These are phyloP conservation scores for Pegoplata infirma DNA, from an alignment of 2,888 invertebrate genomes.

Conservation along the genomic window DNA sequence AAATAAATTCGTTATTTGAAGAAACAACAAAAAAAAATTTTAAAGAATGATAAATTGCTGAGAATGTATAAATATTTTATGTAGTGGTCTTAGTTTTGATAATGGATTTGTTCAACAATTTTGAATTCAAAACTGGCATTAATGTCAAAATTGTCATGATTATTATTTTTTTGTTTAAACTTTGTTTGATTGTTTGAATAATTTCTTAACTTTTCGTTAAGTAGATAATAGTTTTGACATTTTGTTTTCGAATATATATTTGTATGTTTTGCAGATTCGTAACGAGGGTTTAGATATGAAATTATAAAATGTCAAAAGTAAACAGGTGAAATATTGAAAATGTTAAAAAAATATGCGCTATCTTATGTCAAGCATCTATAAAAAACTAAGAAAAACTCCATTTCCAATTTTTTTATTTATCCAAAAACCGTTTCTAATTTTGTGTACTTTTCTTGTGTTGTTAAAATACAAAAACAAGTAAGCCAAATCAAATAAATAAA, in stretches of 20 bases:
- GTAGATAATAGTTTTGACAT: background rate
- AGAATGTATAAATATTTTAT: background rate
- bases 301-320: slow-evolving; percentile 7
- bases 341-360: no score
- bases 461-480: no score
- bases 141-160: slow-evolving; percentile 46
- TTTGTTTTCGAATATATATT: background rate
- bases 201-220: slow-evolving; percentile 14
- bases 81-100: background rate
- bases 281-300: slow-evolving; percentile 1
- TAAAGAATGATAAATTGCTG: slow-evolving; percentile 37
- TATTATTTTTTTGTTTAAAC: slow-evolving; percentile 16
- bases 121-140: slow-evolving; percentile 36
- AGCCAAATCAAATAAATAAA: no score
- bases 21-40: no score
- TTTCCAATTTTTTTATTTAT: no score
- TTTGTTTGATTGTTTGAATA: slow-evolving; percentile 15
- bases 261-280: background rate
- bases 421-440: no score
- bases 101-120: background rate
- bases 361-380: no score
- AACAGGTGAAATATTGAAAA: background rate
- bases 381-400: no score
- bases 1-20: slow-evolving; percentile 11
- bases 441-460: no score